Conservation (phyloP, 2,113 vertebrate species). For the Hyla sarda region DNA sequence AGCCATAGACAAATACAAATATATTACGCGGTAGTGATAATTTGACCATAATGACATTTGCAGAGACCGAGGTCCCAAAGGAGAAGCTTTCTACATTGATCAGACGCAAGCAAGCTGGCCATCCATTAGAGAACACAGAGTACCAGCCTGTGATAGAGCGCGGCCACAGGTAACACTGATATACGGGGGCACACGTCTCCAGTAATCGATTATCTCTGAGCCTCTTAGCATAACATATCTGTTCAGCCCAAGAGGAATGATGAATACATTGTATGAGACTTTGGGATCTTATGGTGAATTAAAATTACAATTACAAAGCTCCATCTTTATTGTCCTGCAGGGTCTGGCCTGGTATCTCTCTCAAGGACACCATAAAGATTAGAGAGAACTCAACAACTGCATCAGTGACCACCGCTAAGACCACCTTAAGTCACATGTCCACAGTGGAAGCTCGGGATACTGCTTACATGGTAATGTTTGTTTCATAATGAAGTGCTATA, state of each 20-base stretch:
- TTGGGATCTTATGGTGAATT: background rate
- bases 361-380: conserved; percentile 59
- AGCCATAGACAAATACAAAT: background rate
- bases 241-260: too few relatives aligned
- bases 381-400: conserved; percentile 68
- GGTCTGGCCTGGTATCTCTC: conserved; percentile 80
- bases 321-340: conserved; percentile 63
- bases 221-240: too few relatives aligned
- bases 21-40: background rate
- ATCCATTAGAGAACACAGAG: conserved; percentile 49
- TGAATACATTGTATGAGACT: too few relatives aligned
- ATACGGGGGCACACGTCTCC: too few relatives aligned
- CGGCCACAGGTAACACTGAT: conserved; percentile 68
- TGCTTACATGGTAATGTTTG: conserved; percentile 64
- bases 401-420: conserved; percentile 79
- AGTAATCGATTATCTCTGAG: too few relatives aligned
- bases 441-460: conserved; percentile 73
- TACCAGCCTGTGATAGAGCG: conserved; percentile 35
- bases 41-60: background rate
- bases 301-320: background rate
- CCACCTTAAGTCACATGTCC: conserved; percentile 74
- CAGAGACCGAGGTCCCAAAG: conserved; percentile 63
- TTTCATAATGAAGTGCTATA: background rate
- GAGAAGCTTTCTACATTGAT: conserved; percentile 59
- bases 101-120: conserved; percentile 19